phyloP scores from a whole-genome alignment of 1,140 invertebrate genomes.

The Bombus picipes region DNA sequence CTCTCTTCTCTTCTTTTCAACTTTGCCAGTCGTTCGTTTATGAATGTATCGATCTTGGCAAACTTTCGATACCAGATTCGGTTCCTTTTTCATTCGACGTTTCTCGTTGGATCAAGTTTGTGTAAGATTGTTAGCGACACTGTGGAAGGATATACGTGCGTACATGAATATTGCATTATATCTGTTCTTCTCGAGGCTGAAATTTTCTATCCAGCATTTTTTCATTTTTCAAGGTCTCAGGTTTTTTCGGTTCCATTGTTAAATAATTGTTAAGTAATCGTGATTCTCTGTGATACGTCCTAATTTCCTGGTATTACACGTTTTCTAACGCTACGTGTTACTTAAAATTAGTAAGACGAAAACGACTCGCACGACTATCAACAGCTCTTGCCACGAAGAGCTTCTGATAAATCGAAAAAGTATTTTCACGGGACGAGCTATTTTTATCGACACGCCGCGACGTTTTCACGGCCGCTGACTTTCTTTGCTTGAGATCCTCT shows the following conservation, averaged over 20 bases:
- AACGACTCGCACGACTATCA: not conserved
- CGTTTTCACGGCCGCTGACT: constrained; percentile 1
- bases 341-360: not conserved
- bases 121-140: no score
- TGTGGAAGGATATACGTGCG: no score
- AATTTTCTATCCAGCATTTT: no score
- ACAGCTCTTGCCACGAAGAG: not conserved
- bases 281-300: not conserved
- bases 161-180: no score
- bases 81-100: no score
- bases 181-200: no score
- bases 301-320: not conserved
- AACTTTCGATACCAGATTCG: not conserved
- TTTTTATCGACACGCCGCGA: constrained; percentile 9
- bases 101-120: no score
- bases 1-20: not conserved
- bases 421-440: constrained; percentile 15
- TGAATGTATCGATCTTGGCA: not conserved
- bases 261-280: not conserved
- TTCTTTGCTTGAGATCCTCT: not conserved
- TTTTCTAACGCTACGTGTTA: not conserved
- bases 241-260: no score
- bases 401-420: not conserved
- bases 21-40: not conserved
- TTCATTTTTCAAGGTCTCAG: no score